Evolutionary conservation across 1,140 invertebrate species (phyloP), one percentile per base, ranked within the genome.

Genomic region (Cydia strobilella): DNA sequence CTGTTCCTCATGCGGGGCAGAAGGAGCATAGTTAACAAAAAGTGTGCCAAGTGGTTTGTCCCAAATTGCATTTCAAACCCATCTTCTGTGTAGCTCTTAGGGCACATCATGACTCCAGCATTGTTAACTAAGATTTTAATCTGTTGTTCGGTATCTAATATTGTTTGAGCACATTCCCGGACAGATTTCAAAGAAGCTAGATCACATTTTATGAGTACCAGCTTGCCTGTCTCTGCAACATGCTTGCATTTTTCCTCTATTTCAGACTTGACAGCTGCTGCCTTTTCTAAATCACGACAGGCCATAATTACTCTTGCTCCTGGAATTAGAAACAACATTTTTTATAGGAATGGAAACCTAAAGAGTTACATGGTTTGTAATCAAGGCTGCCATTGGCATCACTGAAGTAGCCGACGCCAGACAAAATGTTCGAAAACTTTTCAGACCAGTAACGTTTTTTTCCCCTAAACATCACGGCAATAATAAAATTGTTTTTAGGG

Each of bases 41-140:
- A 98, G 84, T 98, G 97, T 15, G 96, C 96, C 51, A 97, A 93
- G 83, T 97, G 95, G 92, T 97, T 97, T 0, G 96, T 95, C 13
- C 95, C 96, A 88, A 97, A 95, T 88, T 97, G 96, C 63, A 96
- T 95, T 92, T 98, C 97, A 92, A 97, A 97, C 0, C 96, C 97
- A 91, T 98, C 97, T 81, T 94, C 92, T 0, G 97, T 98, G 66
- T 89, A 84, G 20, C 90, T 89, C 74, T 94, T 90, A 0, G 96
- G 96, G 75, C 94, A 95, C 91, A 95, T 94, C 95, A 96, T 97
- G 0, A 97, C 94, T 2, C 95, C 97, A 69, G 97, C 97, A 93
- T 98, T 98, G 80, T 97, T 97, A 15, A 98, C 95, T 2, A 98
- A 90, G 51, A 97, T 90, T 82, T 97, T 94, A 54, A 97, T 95